Base-by-base conservation (phyloP, 2,797 vertebrate species). In the Esox lucius region DNA sequence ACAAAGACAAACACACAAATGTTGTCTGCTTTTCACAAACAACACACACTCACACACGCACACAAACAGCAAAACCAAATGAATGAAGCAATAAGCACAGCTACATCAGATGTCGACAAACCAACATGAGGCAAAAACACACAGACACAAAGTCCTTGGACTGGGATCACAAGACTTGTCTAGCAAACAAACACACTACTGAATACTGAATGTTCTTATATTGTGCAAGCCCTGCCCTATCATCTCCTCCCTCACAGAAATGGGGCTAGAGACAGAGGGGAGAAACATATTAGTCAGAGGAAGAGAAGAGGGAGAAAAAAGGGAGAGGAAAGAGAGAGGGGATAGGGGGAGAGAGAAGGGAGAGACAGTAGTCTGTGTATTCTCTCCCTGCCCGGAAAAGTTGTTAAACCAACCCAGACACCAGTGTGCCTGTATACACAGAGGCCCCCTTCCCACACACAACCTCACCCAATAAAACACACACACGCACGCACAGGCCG, bases 81-180 rank as follows among this genome's bases (percentile, higher is more conserved):
- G 75, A 76, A 59, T 46, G 56, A 48, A 75, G 53, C 28, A n/a
- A 35, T 35, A 67, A 71, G 71, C 7, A 59, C 28, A 35, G 80
- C 16, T 46, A 24, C 68, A 26, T 68, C 66, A 71, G 77, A 81
- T 77, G 84, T 77, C 84, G 79, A 80, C 71, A 83, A 72, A 79
- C 78, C 68, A 74, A 76, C 78, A 71, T 75, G 73, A 84, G 73
- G 77, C 65, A 79, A 72, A 81, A 86, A 42, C 69, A 73, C 79
- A 68, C 48, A 72, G 71, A 70, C 53, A 39, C 64, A 65, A 8
- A 49, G 53, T 73, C 31, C 81, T 85, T 82, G 78, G 84, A 81
- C 82, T 48, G 49, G 78, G 75, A 77, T 88, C 85, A 87, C 80
- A 85, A 89, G 84, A 83, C 75, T 13, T 68, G 83, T 76, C 78